These are phyloP conservation scores for Xanthia icteritia DNA, from an alignment of 2,888 invertebrate species.

Conservation along the genomic window DNA sequence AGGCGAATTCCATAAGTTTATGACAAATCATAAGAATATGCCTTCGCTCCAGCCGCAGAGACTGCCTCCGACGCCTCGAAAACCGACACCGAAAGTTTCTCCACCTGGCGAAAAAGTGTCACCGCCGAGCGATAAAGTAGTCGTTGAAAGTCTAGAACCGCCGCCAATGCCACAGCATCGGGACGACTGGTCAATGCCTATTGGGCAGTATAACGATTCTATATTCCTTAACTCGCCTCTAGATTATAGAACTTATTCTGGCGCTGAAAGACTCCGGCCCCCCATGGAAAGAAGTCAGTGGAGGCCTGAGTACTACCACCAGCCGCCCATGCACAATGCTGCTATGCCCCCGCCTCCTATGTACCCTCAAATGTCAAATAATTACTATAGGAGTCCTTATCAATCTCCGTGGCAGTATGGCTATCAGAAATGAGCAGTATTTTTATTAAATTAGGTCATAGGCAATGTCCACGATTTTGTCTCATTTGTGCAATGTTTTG, in stretches of 20 bases:
- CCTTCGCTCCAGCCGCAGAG: not conserved
- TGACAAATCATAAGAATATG: slow-evolving; percentile 64
- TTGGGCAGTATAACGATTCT: slow-evolving; percentile 85
- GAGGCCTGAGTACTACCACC: slow-evolving; percentile 73
- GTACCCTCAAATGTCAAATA: slow-evolving; percentile 76
- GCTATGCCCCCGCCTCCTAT: slow-evolving; percentile 57
- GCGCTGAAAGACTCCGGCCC: slow-evolving; percentile 57
- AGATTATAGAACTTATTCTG: slow-evolving; percentile 76
- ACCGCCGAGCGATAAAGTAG: slow-evolving; percentile 59
- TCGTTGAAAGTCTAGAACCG: slow-evolving; percentile 66
- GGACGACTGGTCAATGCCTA: slow-evolving; percentile 75
- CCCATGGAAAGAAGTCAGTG: slow-evolving; percentile 71
- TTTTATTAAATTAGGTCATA: slow-evolving; percentile 52
- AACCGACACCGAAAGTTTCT: slow-evolving; percentile 2
- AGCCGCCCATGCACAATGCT: slow-evolving; percentile 67
- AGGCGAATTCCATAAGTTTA: slow-evolving; percentile 85
- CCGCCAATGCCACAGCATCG: slow-evolving; percentile 30
- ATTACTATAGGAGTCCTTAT: slow-evolving; percentile 83
- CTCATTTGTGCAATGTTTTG: slow-evolving; percentile 53
- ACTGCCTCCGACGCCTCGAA: slow-evolving; percentile 3
- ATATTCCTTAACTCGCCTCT: slow-evolving; percentile 82
- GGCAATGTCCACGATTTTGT: slow-evolving; percentile 46
- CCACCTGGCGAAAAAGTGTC: slow-evolving; percentile 59
- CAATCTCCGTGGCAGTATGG: slow-evolving; percentile 82
- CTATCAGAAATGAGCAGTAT: slow-evolving; percentile 79